Evolutionary conservation across 2,797 vertebrate species (phyloP).

Genomic region (Fringilla coelebs): DNA sequence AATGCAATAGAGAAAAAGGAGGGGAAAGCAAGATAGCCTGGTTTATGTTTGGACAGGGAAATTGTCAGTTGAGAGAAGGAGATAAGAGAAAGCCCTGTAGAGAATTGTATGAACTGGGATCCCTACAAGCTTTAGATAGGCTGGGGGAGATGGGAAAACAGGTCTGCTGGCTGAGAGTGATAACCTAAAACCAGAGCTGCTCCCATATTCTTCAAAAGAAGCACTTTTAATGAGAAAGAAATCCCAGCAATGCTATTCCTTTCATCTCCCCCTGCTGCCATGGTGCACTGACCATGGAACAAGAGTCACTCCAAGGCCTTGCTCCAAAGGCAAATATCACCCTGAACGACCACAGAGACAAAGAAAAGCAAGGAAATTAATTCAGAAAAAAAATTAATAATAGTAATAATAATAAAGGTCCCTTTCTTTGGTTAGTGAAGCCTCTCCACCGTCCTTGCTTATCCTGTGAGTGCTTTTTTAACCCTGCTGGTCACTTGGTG

Average conservation of each 20-base stretch:
- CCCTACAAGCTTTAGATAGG: not conserved
- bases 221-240: not conserved
- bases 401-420: rapidly evolving
- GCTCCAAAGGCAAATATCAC: not conserved
- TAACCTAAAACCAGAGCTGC: not conserved
- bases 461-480: not conserved
- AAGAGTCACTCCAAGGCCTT: not conserved
- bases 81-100: not conserved
- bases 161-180: not conserved
- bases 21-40: not conserved
- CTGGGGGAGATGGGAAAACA: not conserved
- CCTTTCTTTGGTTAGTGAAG: not conserved
- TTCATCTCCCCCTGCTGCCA: not conserved
- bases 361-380: not conserved
- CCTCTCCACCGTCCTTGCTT: not conserved
- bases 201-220: not conserved
- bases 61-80: not conserved
- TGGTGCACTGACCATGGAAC: not conserved
- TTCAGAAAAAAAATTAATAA: not conserved
- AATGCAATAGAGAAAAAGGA: not conserved
- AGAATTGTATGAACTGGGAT: not conserved
- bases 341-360: not conserved
- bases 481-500: not conserved
- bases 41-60: not conserved
- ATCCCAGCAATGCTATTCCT: not conserved